A percentile compares a stretch with the other conserved stretches of the same genome.
Conservation (phyloP, 2,797 vertebrate genomes). For the Sebastes variabilis region DNA sequence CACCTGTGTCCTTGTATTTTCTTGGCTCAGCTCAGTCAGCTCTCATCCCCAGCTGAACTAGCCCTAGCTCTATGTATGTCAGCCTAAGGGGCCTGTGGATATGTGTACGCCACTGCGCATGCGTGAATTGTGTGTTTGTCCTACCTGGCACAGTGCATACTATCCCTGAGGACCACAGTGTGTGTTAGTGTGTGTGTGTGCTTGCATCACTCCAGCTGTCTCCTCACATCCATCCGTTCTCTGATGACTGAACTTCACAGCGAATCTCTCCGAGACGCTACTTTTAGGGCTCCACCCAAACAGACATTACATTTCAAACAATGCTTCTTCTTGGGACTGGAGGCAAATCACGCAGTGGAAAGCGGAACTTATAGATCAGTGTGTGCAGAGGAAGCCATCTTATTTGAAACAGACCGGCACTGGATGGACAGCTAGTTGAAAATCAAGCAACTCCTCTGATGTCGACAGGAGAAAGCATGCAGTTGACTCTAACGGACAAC, state of each 20-base stretch:
- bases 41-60: constrained; percentile 36
- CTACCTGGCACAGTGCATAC: constrained; percentile 57
- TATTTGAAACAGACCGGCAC: not conserved
- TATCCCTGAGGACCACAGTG: constrained; percentile 39
- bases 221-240: constrained; percentile 61
- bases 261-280: constrained; percentile 23
- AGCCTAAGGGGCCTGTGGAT: constrained; percentile 44
- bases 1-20: constrained; percentile 16
- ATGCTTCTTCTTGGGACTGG: constrained; percentile 14
- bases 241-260: constrained; percentile 64
- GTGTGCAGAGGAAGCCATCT: not conserved
- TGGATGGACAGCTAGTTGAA: not conserved
- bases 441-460: not conserved
- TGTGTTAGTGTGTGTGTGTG: not conserved
- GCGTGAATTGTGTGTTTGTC: constrained; percentile 33
- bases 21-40: constrained; percentile 32
- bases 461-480: not conserved
- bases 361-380: not conserved
- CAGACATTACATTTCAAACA: constrained; percentile 48
- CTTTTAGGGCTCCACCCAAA: constrained; percentile 42
- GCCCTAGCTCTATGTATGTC: constrained; percentile 50
- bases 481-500: not conserved
- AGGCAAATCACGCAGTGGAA: constrained; percentile 31
- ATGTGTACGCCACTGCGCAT: not conserved
- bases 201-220: constrained; percentile 63